Evolutionary conservation across 1,140 invertebrate genomes (phyloP).

Genomic region (Aphis craccivora): DNA sequence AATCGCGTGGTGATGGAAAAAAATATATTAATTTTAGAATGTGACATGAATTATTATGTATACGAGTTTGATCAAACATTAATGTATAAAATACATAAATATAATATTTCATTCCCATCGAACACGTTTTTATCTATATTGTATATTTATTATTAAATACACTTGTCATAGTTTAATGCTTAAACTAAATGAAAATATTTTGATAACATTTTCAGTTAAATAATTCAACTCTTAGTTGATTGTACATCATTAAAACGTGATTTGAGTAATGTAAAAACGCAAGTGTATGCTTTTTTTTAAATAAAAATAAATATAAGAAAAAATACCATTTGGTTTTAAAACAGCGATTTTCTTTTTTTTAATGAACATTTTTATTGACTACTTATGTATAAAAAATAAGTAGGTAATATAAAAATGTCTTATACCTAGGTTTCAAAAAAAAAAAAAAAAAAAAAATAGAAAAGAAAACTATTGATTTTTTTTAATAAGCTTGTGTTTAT

Average conservation of each 20-base stretch:
- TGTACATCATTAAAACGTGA: not conserved
- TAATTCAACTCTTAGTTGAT: not conserved
- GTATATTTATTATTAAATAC: not conserved
- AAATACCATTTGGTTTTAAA: too few species aligned
- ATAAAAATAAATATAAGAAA: not conserved
- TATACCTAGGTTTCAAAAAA: not conserved
- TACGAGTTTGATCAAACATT: slow-evolving; percentile 15
- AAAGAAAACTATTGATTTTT: slow-evolving; percentile 6
- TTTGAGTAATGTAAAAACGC: not conserved
- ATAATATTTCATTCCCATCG: not conserved
- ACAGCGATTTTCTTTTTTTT: too few species aligned
- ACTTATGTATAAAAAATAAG: too few species aligned
- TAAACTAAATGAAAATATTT: not conserved
- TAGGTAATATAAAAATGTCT: not conserved
- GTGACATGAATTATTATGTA: slow-evolving; percentile 10
- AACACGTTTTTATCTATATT: not conserved
- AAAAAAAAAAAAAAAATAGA: not conserved
- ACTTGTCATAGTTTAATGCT: not conserved
- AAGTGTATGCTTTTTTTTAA: not conserved
- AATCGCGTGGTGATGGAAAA: not conserved
- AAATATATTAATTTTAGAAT: slow-evolving; percentile 32
- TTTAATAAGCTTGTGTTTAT: not conserved
- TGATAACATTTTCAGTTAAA: not conserved
- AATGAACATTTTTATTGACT: too few species aligned
- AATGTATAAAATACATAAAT: not conserved